phyloP scores from a whole-genome alignment of 2,113 vertebrate genomes.

The Orthonyx spaldingii region DNA sequence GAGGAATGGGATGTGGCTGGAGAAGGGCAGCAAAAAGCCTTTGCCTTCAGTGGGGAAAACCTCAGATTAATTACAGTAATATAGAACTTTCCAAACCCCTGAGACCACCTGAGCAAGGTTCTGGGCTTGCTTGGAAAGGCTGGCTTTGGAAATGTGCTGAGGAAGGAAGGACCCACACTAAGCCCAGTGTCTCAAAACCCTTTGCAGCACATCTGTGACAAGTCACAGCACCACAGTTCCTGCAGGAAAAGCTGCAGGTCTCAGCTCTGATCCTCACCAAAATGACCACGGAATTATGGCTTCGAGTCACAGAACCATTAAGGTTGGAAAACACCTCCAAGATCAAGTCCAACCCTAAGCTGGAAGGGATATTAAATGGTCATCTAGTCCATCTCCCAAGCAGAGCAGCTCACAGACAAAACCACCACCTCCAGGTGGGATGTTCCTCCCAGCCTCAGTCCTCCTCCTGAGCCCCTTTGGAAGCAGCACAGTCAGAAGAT shows the following conservation, averaged over 20 bases:
- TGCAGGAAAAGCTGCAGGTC: background rate
- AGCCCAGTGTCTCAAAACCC: background rate
- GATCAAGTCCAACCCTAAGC: background rate
- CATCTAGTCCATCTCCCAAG: background rate
- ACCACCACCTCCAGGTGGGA: background rate
- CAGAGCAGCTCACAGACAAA: background rate
- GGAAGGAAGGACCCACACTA: background rate
- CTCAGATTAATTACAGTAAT: background rate
- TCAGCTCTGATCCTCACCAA: background rate
- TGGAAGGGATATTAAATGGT: background rate
- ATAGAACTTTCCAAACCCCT: background rate
- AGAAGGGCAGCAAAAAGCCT: background rate
- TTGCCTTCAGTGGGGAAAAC: rapidly evolving
- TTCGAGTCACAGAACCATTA: background rate
- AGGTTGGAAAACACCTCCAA: background rate
- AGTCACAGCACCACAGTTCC: background rate
- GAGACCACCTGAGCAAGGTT: background rate
- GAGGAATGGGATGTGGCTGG: background rate
- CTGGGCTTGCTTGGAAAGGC: background rate
- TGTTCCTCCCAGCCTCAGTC: background rate
- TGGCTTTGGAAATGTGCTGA: background rate
- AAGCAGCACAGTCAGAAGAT: rapidly evolving
- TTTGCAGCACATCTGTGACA: rapidly evolving
- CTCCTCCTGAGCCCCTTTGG: background rate
- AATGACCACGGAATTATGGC: background rate